Percentiles rank a stretch among this genome's conserved stretches.
Evolutionary conservation across 2,797 vertebrate genomes (phyloP).

Genomic region (Discoglossus pictus): DNA sequence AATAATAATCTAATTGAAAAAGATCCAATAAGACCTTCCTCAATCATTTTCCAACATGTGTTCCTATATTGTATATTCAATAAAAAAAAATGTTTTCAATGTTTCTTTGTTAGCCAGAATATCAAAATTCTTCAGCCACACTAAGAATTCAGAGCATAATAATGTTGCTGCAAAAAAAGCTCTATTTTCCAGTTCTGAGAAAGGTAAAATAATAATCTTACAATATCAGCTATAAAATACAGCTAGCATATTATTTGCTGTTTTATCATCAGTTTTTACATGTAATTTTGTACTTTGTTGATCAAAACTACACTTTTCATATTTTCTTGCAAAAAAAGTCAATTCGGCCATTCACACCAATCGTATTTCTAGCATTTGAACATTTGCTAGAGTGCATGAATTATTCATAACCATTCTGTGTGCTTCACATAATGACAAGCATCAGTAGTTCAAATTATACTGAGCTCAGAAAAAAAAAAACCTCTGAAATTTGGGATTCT

Average conservation of each 20-base stretch:
- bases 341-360: conserved; percentile 21
- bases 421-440: conserved; percentile 48
- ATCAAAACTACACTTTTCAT: conserved; percentile 33
- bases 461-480: conserved; percentile 38
- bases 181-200: not conserved
- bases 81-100: too few species aligned
- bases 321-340: not conserved
- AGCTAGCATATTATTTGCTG: conserved; percentile 13
- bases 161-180: conserved; percentile 36
- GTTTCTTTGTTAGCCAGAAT: conserved; percentile 39
- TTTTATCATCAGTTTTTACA: conserved; percentile 19
- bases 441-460: conserved; percentile 43
- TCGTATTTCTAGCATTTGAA: conserved; percentile 12
- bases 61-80: too few species aligned
- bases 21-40: too few species aligned
- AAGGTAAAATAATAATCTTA: conserved; percentile 7
- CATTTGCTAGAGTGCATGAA: conserved; percentile 36
- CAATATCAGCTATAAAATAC: conserved; percentile 3
- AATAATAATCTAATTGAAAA: too few species aligned
- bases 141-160: conserved; percentile 17
- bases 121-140: conserved; percentile 17
- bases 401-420: conserved; percentile 41
- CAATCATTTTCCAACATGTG: too few species aligned
- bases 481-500: conserved; percentile 40
- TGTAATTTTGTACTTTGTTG: conserved; percentile 34